These are phyloP conservation scores for Willisornis vidua DNA, from an alignment of 2,113 vertebrate species.

Conservation along the genomic window DNA sequence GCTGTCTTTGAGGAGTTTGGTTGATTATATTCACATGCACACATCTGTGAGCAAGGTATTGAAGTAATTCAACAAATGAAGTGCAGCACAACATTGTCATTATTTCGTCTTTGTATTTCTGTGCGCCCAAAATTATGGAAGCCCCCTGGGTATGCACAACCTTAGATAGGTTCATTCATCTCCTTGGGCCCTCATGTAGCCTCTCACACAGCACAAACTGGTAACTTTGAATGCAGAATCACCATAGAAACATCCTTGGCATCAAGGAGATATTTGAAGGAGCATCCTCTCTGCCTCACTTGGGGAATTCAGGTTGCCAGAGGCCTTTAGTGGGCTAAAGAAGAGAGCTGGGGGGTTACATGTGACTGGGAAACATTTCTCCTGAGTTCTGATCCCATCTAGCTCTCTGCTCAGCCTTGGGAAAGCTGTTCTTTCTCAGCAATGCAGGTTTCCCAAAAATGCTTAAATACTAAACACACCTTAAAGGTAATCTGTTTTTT, in stretches of 20 bases:
- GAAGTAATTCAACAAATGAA: conserved; percentile 49
- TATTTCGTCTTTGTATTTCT: conserved; percentile 13
- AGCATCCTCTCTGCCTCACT: not conserved
- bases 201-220: not conserved
- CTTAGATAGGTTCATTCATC: conserved; percentile 31
- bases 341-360: not conserved
- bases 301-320: not conserved
- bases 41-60: conserved; percentile 58
- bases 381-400: not conserved
- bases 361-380: not conserved
- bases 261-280: conserved; percentile 32
- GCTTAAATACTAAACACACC: not conserved
- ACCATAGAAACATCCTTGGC: conserved; percentile 49
- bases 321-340: not conserved
- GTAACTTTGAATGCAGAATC: conserved; percentile 31
- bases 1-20: not conserved
- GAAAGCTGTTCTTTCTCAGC: not conserved
- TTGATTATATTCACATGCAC: conserved; percentile 34
- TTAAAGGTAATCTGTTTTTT: not conserved
- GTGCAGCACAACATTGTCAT: conserved; percentile 26
- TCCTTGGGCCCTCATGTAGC: conserved; percentile 10
- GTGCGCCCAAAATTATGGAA: conserved; percentile 13
- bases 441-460: not conserved
- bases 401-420: not conserved
- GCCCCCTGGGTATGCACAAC: conserved; percentile 30